These are phyloP conservation scores for Poecilus cupreus DNA, from an alignment of 2,888 invertebrate genomes.

Conservation along the genomic window DNA sequence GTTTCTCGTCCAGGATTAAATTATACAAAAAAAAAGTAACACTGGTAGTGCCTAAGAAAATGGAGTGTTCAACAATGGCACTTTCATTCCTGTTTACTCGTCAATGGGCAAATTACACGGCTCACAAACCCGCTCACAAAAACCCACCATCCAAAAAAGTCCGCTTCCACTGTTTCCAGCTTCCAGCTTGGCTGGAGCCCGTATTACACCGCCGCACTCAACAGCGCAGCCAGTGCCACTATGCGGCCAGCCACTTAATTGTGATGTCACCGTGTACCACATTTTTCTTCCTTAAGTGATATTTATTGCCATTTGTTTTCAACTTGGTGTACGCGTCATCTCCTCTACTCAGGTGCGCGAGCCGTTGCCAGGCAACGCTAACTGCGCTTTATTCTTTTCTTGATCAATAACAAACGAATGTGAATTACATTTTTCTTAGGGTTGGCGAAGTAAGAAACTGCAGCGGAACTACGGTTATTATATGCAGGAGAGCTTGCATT, in stretches of 20 bases:
- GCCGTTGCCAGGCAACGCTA: slow-evolving; percentile 19
- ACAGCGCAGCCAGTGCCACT: neutral
- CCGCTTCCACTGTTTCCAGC: too few relatives aligned
- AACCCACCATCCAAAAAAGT: neutral
- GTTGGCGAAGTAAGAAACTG: too few relatives aligned
- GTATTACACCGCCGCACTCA: neutral
- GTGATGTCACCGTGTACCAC: slow-evolving; percentile 48
- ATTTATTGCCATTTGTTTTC: slow-evolving; percentile 52
- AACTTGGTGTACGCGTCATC: slow-evolving; percentile 46
- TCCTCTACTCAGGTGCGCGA: slow-evolving; percentile 42
- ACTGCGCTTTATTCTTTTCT: slow-evolving; percentile 50
- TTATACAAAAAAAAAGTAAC: too few relatives aligned
- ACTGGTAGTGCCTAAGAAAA: too few relatives aligned
- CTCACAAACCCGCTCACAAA: neutral
- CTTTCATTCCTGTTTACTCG: neutral
- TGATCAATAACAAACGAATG: slow-evolving; percentile 49
- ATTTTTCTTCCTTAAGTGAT: slow-evolving; percentile 54
- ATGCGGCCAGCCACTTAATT: slow-evolving; percentile 40
- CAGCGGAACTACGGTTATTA: too few relatives aligned
- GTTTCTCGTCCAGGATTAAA: too few relatives aligned
- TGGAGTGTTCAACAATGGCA: neutral
- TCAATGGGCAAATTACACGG: neutral
- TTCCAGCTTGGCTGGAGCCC: neutral
- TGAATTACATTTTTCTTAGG: slow-evolving; percentile 23
- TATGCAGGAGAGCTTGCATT: too few relatives aligned